A percentile compares a stretch with the other conserved stretches of the same genome.
These are phyloP conservation scores for Lophochroa leadbeateri DNA, from an alignment of 2,113 vertebrate species.

Conservation along the genomic window DNA sequence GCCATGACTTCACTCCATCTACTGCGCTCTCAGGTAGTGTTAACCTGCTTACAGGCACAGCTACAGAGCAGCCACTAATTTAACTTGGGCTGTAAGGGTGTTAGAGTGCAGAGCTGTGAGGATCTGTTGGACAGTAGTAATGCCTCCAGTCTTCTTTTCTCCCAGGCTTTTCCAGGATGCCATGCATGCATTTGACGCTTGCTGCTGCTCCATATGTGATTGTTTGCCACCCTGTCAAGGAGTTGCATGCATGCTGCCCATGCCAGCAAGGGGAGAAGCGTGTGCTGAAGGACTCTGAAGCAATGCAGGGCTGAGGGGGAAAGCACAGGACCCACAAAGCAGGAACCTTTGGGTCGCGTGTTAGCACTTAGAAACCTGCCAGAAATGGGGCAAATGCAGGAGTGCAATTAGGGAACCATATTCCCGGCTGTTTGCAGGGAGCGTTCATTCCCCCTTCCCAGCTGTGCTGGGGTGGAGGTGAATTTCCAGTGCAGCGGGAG, in stretches of 20 bases:
- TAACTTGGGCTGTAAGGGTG: background rate
- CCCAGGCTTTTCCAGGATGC: background rate
- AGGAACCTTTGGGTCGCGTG: background rate
- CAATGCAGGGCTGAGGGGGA: background rate
- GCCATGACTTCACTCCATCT: background rate
- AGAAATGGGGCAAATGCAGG: background rate
- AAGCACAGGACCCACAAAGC: background rate
- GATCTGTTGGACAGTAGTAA: background rate
- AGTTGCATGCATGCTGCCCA: background rate
- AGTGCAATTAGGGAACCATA: constrained; percentile 10
- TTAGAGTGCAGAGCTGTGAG: background rate
- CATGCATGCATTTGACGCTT: background rate
- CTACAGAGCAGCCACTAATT: background rate
- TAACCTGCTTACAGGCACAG: background rate
- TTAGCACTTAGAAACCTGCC: background rate
- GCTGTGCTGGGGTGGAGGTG: constrained; percentile 65
- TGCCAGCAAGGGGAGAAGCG: background rate
- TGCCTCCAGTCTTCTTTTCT: background rate
- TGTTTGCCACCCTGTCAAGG: background rate
- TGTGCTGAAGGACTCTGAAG: background rate
- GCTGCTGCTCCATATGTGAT: accelerated
- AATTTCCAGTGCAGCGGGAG: constrained; percentile 65
- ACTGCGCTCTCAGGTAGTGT: background rate
- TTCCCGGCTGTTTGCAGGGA: constrained; percentile 36
- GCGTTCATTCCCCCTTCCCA: constrained; percentile 35